Evolutionary conservation across 2,888 invertebrate species (phyloP).

Genomic region (Strigamia transsilvanica): DNA sequence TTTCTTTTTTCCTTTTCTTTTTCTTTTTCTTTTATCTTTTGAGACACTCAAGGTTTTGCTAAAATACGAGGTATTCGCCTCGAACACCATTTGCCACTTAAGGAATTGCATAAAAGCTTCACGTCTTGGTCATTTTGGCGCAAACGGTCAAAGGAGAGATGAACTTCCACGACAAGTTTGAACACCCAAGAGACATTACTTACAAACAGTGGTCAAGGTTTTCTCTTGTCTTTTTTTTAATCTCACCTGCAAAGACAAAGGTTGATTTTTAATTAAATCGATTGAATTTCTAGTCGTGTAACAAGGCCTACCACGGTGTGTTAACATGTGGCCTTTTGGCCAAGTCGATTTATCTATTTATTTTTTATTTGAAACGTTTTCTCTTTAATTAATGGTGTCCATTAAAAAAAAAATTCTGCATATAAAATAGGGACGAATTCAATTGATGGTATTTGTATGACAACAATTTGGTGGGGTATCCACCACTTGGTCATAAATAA

Average conservation of each 20-base stretch:
- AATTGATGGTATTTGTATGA: slow-evolving; percentile 13
- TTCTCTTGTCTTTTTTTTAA: slow-evolving; percentile 12
- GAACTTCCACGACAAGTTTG: slow-evolving; percentile 15
- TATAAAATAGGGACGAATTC: slow-evolving; percentile 1
- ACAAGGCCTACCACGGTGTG: neutral
- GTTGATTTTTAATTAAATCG: slow-evolving; percentile 34
- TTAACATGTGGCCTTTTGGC: neutral
- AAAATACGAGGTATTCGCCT: slow-evolving; percentile 36
- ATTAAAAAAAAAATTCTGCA: neutral
- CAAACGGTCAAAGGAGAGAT: slow-evolving; percentile 38
- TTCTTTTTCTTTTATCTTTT: neutral
- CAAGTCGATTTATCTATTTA: neutral
- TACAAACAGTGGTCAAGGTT: slow-evolving; percentile 42
- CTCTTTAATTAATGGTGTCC: neutral
- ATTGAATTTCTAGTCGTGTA: slow-evolving; percentile 36
- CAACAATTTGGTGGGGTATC: slow-evolving; percentile 7
- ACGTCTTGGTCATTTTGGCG: slow-evolving; percentile 38
- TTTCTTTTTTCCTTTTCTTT: neutral
- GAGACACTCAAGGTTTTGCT: slow-evolving; percentile 39
- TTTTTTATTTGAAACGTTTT: neutral
- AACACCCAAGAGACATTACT: slow-evolving; percentile 22
- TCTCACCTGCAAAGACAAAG: slow-evolving; percentile 7
- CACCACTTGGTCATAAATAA: slow-evolving; percentile 31
- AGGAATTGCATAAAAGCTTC: slow-evolving; percentile 42
- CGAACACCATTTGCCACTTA: slow-evolving; percentile 42